These are phyloP conservation scores for Numenius phaeopus DNA, from an alignment of 2,797 vertebrate species.

Conservation along the genomic window DNA sequence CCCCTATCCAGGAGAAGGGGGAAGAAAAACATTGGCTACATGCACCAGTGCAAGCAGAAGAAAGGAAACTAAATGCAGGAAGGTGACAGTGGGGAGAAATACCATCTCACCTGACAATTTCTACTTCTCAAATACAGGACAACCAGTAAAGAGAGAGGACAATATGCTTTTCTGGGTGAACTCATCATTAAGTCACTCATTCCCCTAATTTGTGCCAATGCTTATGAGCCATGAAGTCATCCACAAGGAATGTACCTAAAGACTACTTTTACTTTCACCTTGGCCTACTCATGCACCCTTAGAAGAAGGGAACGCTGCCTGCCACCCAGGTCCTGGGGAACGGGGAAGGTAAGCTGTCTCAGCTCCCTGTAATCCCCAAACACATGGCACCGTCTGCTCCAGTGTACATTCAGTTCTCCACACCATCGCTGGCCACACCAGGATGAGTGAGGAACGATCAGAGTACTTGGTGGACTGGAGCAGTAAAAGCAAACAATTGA, in stretches of 20 bases:
- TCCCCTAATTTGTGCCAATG: background rate
- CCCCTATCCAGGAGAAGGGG: background rate
- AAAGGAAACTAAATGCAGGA: background rate
- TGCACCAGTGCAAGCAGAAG: background rate
- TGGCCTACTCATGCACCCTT: background rate
- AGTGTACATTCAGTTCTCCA: background rate
- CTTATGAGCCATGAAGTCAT: accelerated
- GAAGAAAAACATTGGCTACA: background rate
- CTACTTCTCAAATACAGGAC: background rate
- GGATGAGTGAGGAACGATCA: background rate
- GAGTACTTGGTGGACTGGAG: background rate
- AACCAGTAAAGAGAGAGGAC: background rate
- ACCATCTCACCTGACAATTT: background rate
- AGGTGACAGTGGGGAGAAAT: background rate
- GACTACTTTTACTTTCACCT: background rate
- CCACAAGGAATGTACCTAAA: background rate
- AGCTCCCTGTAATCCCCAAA: background rate
- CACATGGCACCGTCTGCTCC: accelerated
- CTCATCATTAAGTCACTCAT: background rate
- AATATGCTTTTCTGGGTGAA: accelerated
- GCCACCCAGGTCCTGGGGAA: background rate
- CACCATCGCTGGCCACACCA: background rate
- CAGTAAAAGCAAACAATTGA: background rate
- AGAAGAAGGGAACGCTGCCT: background rate
- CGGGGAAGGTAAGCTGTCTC: accelerated